A percentile compares a stretch with the other conserved stretches of the same genome.
These are phyloP conservation scores for Tipula unca DNA, from an alignment of 2,888 invertebrate species.

Conservation along the genomic window DNA sequence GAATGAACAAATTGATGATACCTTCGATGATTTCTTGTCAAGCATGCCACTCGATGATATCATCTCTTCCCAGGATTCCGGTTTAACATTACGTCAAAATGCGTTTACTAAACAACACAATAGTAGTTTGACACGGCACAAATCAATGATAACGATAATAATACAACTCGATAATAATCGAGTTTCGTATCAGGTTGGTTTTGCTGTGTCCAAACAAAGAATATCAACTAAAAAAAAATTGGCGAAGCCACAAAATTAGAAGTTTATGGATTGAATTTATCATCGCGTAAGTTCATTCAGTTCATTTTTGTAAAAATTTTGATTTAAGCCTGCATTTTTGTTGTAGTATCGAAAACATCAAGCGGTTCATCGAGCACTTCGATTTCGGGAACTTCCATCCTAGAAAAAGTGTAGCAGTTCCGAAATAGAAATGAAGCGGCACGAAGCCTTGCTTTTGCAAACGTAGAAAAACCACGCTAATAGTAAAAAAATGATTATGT, in stretches of 20 bases:
- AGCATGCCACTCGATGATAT: neutral
- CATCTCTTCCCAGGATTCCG: neutral
- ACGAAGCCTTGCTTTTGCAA: neutral
- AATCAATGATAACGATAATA: no score
- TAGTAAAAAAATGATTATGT: neutral
- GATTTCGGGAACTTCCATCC: no score
- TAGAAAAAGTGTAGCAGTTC: neutral
- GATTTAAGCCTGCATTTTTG: no score
- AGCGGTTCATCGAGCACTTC: neutral
- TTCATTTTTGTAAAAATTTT: no score
- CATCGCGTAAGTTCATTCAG: neutral
- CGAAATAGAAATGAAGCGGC: neutral
- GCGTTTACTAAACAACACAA: neutral
- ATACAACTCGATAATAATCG: neutral
- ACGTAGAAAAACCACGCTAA: neutral
- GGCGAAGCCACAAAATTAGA: neutral
- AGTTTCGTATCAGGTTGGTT: neutral
- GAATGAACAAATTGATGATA: neutral
- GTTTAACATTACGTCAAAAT: neutral
- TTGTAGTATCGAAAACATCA: neutral
- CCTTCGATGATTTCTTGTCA: neutral
- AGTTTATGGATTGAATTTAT: neutral
- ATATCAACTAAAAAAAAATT: neutral
- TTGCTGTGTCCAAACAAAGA: neutral
- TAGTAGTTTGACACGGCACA: neutral